Evolutionary conservation across 2,888 invertebrate genomes (phyloP), one percentile per base, ranked within the genome.

Genomic region (Drosophila atroscutellata): DNA sequence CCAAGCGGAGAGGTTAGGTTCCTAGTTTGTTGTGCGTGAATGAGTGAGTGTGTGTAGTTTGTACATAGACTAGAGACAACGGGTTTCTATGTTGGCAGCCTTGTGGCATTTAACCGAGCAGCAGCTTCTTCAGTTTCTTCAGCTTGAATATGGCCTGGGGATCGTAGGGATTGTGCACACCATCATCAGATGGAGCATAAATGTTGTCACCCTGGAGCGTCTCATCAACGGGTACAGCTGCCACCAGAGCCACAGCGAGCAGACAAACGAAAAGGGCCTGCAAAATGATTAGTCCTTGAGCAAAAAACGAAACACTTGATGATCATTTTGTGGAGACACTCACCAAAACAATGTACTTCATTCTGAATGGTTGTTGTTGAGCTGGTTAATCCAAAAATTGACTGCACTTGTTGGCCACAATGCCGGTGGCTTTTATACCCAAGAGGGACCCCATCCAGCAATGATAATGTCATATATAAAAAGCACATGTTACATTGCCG

Each of bases 101-200:
- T 45, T 61, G 5, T 47, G 20, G 8, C 1, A n/a, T 37, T 77
- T 91, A 92, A 52, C 92, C 92, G 66, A 93, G 83, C 20, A 84
- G 67, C 64, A 93, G 72, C 80, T 93, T 93, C 80, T 92, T 92
- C 69, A 93, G 79, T 83, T 92, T 92, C 84, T 92, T 92, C 72
- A 92, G 81, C 84, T 93, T 93, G 75, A 93, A 92, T 62, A 93
- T 87, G 30, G 91, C 82, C 66, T 91, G 90, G 11, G 90, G 86
- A 72, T 91, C 90, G 77, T 93, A 90, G 7, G 92, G 91, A 80
- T 90, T 91, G 56, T 91, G 86, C 32, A 87, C 87, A n/a, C 18
- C 56, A 56, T 92, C 56, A 42, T 92, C 89, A 47, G 90, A 67
- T 36, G 87, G 85, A 61, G 83, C 77, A 57, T 90, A 89, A 47